Percentiles rank a stretch among this genome's conserved stretches.
phyloP scores from a whole-genome alignment of 2,113 vertebrate species.

The Lepidothrix coronata region DNA sequence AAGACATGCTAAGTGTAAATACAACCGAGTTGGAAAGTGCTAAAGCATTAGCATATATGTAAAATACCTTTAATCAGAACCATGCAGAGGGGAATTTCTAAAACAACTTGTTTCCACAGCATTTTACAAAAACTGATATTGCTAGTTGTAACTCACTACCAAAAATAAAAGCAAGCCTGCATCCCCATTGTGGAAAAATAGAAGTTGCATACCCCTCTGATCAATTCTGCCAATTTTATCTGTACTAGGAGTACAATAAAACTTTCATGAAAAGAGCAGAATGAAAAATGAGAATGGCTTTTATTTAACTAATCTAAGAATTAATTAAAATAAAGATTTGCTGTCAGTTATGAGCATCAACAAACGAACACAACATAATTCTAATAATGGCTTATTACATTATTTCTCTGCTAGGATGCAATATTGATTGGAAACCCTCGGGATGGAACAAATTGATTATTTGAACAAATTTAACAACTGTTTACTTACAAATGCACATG shows the following conservation, averaged over 20 bases:
- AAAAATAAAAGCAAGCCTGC: background rate
- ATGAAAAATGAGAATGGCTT: background rate
- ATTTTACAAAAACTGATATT: background rate
- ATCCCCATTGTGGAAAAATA: background rate
- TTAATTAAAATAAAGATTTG: conserved; percentile 64
- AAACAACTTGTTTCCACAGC: background rate
- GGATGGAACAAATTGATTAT: conserved; percentile 62
- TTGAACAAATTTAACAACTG: conserved; percentile 26
- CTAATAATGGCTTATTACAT: conserved; percentile 49
- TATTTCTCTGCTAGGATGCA: conserved; percentile 36
- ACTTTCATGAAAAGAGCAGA: background rate
- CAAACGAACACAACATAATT: conserved; percentile 14
- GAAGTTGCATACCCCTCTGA: background rate
- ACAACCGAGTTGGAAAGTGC: background rate
- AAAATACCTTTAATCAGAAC: background rate
- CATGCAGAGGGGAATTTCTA: background rate
- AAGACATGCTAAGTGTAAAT: background rate
- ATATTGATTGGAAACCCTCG: conserved; percentile 64
- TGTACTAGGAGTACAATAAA: background rate
- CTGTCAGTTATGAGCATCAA: conserved; percentile 23
- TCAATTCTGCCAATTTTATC: background rate
- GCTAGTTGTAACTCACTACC: background rate
- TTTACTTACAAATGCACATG: background rate
- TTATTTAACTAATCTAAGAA: conserved; percentile 32
- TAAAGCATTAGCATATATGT: background rate